These are phyloP conservation scores for Drosophila lini DNA, from an alignment of 1,140 invertebrate species.

Conservation along the genomic window DNA sequence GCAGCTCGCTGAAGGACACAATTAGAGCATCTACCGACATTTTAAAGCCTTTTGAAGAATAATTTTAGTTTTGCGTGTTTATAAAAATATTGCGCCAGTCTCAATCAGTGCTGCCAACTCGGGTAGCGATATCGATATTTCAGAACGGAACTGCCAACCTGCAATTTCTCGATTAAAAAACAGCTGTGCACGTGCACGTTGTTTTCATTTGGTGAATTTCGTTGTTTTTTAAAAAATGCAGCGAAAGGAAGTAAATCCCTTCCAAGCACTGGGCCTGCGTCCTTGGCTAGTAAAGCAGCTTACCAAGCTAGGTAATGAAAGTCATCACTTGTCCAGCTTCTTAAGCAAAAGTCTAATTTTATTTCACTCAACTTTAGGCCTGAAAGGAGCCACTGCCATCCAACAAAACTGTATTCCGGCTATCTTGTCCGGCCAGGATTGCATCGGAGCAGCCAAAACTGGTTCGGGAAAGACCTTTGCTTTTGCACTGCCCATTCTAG, in stretches of 20 bases:
- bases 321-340: too few species aligned
- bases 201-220: conserved; percentile 46
- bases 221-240: conserved; percentile 50
- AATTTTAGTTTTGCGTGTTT: not conserved
- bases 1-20: conserved; percentile 30
- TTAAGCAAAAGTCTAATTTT: not conserved
- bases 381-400: conserved; percentile 93
- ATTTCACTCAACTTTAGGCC: conserved; percentile 85
- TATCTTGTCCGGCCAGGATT: conserved; percentile 93
- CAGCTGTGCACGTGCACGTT: conserved; percentile 43
- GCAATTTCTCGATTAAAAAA: too few species aligned
- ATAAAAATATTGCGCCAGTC: conserved; percentile 23
- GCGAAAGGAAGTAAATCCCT: conserved; percentile 70
- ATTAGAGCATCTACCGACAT: conserved; percentile 10
- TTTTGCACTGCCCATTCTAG: conserved; percentile 97
- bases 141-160: not conserved
- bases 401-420: conserved; percentile 92
- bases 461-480: conserved; percentile 99
- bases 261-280: conserved; percentile 62
- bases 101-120: conserved; percentile 1
- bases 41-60: not conserved
- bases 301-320: conserved; percentile 68
- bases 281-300: conserved; percentile 80
- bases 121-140: not conserved
- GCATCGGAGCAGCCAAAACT: conserved; percentile 98